Base-by-base conservation (phyloP, 2,113 vertebrate genomes). In the Scomber japonicus region DNA sequence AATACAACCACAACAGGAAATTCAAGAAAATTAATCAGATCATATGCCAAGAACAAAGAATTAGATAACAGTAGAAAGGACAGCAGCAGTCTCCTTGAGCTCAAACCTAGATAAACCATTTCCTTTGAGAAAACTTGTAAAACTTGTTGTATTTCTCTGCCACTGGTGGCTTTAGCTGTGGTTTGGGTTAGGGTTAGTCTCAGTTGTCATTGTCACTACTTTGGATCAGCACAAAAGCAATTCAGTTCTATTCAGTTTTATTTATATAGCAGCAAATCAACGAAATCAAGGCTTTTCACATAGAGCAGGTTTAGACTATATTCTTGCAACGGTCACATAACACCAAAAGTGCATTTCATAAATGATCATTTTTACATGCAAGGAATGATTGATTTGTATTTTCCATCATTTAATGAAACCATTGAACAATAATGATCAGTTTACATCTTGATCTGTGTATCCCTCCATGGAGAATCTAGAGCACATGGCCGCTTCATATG, bases 341-440 rank as follows among this genome's bases (percentile, higher is more conserved):
- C 46, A 61, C 50, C 35, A 46, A 11, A 40, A 53, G 46, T 68
- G n/a, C 3, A 3, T 35, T 8, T 14, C 11, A 48, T 68, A 31
- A 68, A 31, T 72, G 40, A 44, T 24, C 8, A 49, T 50, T 66
- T 62, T 68, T 50, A 57, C 72, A 72, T 49, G 69, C 21, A 44
- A 56, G 13, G 5, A 45, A 60, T 19, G 12, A 8, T 0, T 30
- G 16, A 3, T 9, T 56, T 64, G 24, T 27, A 27, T 27, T 27
- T 27, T 27, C 24, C 40, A 30, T 63, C 31, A 35, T 40, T 40
- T 40, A 40, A 9, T 40, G 35, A 35, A 71, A 71, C 30, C 48
- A 15, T 13, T 61, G 55, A 74, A 53, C 14, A 40, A 46, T 13
- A 31, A 17, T 24, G 17, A 51, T 65, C 31, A 9, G 13, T 35